Evolutionary conservation across 2,888 invertebrate species (phyloP).

Genomic region (Myathropa florea): DNA sequence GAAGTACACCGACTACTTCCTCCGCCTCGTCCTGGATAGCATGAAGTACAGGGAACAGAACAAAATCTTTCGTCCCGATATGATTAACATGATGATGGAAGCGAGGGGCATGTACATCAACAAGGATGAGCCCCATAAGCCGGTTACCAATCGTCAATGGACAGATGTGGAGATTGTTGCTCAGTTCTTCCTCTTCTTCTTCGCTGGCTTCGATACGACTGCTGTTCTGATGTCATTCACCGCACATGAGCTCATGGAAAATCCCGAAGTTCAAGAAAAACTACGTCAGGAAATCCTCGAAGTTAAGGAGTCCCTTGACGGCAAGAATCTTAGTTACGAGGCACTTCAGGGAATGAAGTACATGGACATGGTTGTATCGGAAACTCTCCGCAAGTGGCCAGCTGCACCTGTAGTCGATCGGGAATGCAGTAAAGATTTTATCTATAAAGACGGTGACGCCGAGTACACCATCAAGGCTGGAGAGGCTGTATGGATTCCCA

Average conservation of each 20-base stretch:
- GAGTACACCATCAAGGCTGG: conserved; percentile 76
- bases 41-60: conserved; percentile 80
- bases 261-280: conserved; percentile 83
- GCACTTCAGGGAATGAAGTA: conserved; percentile 83
- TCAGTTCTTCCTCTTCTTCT: conserved; percentile 83
- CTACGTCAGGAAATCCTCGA: conserved; percentile 83
- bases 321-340: conserved; percentile 82
- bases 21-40: conserved; percentile 78
- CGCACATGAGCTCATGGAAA: conserved; percentile 83
- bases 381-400: conserved; percentile 82
- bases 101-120: conserved; percentile 75
- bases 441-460: conserved; percentile 74
- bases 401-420: conserved; percentile 81
- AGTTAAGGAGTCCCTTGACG: conserved; percentile 79
- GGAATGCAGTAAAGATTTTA: conserved; percentile 82
- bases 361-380: conserved; percentile 83
- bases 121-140: conserved; percentile 77
- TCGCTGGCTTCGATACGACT: conserved; percentile 83
- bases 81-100: conserved; percentile 83
- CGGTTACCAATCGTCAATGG: conserved; percentile 74
- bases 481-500: conserved; percentile 77
- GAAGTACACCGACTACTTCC: conserved; percentile 78
- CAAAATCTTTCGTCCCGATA: conserved; percentile 82
- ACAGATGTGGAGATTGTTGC: conserved; percentile 83
- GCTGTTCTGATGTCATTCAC: conserved; percentile 81